phyloP scores from a whole-genome alignment of 2,888 invertebrate species.

The Byasa hedistus region DNA sequence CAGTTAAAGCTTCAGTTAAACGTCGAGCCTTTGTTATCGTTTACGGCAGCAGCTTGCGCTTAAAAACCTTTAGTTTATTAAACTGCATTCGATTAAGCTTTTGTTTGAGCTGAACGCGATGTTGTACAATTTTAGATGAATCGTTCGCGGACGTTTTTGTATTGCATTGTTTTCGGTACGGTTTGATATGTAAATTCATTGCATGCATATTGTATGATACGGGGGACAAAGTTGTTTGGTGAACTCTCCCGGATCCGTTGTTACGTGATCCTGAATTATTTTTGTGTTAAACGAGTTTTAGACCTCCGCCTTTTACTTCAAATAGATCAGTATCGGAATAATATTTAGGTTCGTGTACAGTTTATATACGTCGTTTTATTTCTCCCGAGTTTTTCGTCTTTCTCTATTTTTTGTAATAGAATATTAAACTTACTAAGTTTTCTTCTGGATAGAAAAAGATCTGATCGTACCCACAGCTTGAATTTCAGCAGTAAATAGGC shows the following conservation, averaged over 20 bases:
- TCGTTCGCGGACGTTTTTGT: constrained; percentile 16
- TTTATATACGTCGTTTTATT: too few relatives aligned
- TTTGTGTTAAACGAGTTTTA: background rate
- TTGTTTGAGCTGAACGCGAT: constrained; percentile 20
- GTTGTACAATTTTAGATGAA: constrained; percentile 15
- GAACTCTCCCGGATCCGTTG: background rate
- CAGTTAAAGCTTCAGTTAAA: constrained; percentile 6
- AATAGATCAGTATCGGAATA: too few relatives aligned
- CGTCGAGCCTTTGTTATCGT: constrained; percentile 21
- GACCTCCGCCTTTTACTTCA: too few relatives aligned
- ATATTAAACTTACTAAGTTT: too few relatives aligned
- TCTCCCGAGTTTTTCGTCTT: too few relatives aligned
- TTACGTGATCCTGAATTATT: constrained; percentile 13
- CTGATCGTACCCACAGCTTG: too few relatives aligned
- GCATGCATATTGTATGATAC: constrained; percentile 24
- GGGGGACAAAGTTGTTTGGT: constrained; percentile 15
- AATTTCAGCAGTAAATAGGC: too few relatives aligned
- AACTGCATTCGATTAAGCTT: constrained; percentile 29
- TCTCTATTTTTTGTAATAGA: too few relatives aligned
- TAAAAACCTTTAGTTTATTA: constrained; percentile 27
- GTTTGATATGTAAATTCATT: constrained; percentile 27
- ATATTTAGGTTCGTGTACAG: too few relatives aligned
- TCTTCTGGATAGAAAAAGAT: too few relatives aligned
- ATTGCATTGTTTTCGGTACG: constrained; percentile 21
- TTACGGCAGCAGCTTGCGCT: constrained; percentile 4